Conservation (phyloP, 2,797 vertebrate species). For the Hoplostethus atlanticus region DNA sequence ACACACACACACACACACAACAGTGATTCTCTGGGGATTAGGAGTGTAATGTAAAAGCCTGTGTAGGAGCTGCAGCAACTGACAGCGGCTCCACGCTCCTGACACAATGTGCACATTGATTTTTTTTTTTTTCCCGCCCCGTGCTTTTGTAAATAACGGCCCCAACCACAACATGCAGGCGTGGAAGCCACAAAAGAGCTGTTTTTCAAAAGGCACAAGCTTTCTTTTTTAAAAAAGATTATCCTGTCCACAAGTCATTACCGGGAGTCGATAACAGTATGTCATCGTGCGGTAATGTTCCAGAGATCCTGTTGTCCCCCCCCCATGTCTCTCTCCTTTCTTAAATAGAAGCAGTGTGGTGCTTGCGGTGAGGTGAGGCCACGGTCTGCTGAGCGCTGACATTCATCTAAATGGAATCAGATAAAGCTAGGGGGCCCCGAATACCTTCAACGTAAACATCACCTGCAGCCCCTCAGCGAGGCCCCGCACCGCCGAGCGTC, state of each 20-base stretch:
- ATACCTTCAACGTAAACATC: constrained; percentile 75
- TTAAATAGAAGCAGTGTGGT: constrained; percentile 50
- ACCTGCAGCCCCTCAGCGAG: constrained; percentile 47
- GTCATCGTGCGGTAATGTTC: constrained; percentile 68
- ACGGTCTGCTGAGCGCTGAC: constrained; percentile 70
- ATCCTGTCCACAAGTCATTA: constrained; percentile 70
- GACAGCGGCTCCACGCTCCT: constrained; percentile 29
- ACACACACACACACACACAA: not conserved
- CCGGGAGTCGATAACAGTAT: constrained; percentile 61
- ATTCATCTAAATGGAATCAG: constrained; percentile 73
- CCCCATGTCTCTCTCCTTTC: constrained; percentile 10
- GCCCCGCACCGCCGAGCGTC: not conserved
- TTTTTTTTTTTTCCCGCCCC: not conserved
- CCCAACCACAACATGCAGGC: constrained; percentile 36
- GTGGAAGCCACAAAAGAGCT: constrained; percentile 62
- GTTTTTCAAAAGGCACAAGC: constrained; percentile 52
- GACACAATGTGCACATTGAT: constrained; percentile 69
- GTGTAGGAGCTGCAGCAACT: constrained; percentile 22
- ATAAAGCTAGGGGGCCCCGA: constrained; percentile 65
- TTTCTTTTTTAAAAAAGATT: constrained; percentile 69
- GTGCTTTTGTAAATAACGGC: constrained; percentile 43
- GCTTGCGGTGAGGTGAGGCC: constrained; percentile 52
- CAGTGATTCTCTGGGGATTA: constrained; percentile 41
- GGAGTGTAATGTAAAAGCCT: constrained; percentile 18
- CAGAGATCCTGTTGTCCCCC: constrained; percentile 70